phyloP scores from a whole-genome alignment of 2,888 invertebrate genomes.

The Micoletzkya japonica region DNA sequence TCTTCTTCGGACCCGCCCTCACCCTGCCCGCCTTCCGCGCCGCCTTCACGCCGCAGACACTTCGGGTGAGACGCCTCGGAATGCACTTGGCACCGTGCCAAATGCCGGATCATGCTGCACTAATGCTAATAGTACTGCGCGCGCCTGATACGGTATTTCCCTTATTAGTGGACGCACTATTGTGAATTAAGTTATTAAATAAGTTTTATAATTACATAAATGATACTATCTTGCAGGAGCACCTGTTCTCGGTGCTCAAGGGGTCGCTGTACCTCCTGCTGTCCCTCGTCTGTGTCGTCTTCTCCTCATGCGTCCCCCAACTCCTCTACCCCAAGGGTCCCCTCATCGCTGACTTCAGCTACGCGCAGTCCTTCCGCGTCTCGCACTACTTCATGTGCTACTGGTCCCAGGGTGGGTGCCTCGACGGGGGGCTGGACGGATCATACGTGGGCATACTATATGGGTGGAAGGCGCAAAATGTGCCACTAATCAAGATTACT shows the following conservation, averaged over 20 bases:
- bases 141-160: too few species aligned
- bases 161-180: too few species aligned
- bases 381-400: constrained; percentile 27
- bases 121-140: too few species aligned
- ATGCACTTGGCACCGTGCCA: neutral
- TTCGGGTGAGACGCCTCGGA: neutral
- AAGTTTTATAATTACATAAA: neutral
- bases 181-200: neutral
- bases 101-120: neutral
- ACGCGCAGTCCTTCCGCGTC: constrained; percentile 28
- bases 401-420: constrained; percentile 24
- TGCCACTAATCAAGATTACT: too few species aligned
- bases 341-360: constrained; percentile 7
- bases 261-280: neutral
- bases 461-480: too few species aligned
- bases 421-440: too few species aligned
- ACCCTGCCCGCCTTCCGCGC: constrained; percentile 6
- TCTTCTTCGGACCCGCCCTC: constrained; percentile 27
- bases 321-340: constrained; percentile 17
- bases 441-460: too few species aligned
- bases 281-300: constrained; percentile 11
- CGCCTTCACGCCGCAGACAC: constrained; percentile 13
- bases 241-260: neutral
- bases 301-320: constrained; percentile 23
- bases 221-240: neutral